Evolutionary conservation across 2,113 vertebrate genomes (phyloP).

Genomic region (Synodontis membranacea): DNA sequence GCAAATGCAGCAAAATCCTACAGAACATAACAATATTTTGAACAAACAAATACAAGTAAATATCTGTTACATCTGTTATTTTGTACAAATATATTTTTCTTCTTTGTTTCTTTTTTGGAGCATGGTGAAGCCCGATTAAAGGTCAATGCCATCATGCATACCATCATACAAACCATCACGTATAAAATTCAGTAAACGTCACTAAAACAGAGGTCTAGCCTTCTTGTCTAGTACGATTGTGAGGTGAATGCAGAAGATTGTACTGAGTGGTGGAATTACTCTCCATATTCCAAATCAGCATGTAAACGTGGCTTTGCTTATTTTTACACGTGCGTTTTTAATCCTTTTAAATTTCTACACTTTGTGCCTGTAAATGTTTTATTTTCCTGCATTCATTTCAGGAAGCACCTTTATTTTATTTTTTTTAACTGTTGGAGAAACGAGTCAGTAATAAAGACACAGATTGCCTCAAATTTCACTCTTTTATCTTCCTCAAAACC

Average conservation of each 20-base stretch:
- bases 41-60: neutral
- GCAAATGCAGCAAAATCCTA: too few relatives aligned
- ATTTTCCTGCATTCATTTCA: neutral
- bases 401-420: neutral
- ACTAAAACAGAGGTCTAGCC: neutral
- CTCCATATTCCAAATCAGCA: neutral
- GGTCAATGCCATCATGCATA: neutral
- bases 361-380: neutral
- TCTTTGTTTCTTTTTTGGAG: neutral
- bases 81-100: neutral
- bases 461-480: neutral
- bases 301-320: neutral
- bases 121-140: neutral
- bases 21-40: neutral
- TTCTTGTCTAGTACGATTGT: neutral
- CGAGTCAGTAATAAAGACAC: neutral
- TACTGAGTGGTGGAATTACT: neutral
- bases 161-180: neutral
- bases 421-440: neutral
- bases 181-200: neutral
- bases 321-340: neutral
- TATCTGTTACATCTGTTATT: neutral
- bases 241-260: neutral
- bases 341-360: neutral
- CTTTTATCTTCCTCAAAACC: neutral